These are phyloP conservation scores for Nylanderia fulva DNA, from an alignment of 1,140 invertebrate genomes.

Conservation along the genomic window DNA sequence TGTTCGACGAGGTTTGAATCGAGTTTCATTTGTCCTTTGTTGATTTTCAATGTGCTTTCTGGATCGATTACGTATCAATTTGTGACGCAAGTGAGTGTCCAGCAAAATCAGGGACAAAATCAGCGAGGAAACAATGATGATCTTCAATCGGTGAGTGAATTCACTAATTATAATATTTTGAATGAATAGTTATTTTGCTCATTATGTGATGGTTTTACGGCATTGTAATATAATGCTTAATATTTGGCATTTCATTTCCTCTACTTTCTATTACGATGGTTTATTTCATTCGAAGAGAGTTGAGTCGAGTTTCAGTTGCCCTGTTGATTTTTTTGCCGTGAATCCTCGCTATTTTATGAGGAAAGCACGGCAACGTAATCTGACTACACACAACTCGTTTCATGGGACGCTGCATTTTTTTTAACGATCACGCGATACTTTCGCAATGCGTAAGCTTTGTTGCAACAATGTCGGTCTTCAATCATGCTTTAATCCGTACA, in stretches of 20 bases:
- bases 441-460: background rate
- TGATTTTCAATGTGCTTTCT: too few relatives aligned
- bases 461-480: background rate
- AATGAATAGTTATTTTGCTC: background rate
- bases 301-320: background rate
- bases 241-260: background rate
- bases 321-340: background rate
- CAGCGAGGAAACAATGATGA: background rate
- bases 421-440: constrained; percentile 26
- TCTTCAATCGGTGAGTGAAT: background rate
- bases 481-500: constrained; percentile 6
- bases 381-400: background rate
- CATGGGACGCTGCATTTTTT: background rate
- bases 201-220: background rate
- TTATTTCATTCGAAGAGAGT: background rate
- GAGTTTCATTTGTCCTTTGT: background rate
- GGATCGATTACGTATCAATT: background rate
- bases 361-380: background rate
- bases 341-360: constrained; percentile 7
- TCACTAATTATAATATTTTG: background rate
- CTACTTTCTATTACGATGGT: background rate
- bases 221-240: background rate
- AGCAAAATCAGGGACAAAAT: background rate
- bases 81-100: background rate
- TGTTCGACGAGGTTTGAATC: background rate